These are phyloP conservation scores for Cephus nigrinus DNA, from an alignment of 2,888 invertebrate species.

Conservation along the genomic window DNA sequence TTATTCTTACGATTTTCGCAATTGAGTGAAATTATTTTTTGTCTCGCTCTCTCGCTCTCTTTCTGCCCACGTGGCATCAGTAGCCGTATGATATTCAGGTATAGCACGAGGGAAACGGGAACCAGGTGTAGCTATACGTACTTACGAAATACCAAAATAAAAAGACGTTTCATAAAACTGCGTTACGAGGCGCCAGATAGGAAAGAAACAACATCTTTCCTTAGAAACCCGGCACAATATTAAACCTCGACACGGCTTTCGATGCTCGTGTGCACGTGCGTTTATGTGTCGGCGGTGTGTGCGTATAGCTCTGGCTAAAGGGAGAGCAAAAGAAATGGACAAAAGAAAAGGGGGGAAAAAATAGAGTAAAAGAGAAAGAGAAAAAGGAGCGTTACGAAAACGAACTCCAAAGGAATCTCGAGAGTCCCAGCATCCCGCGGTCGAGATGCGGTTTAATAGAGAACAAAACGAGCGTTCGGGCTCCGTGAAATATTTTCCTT, in stretches of 20 bases:
- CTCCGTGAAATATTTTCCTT: not conserved
- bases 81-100: not conserved
- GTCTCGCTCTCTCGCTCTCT: not conserved
- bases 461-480: not conserved
- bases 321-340: not conserved
- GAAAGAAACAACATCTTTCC: not conserved
- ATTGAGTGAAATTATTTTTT: not conserved
- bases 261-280: not conserved
- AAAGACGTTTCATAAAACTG: not conserved
- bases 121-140: not conserved
- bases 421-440: not conserved
- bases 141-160: not conserved
- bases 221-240: not conserved
- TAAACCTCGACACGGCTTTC: not conserved
- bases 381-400: not conserved
- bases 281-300: not conserved
- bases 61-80: not conserved
- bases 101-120: not conserved
- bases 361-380: conserved; percentile 4
- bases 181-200: conserved; percentile 3
- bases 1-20: not conserved
- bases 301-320: not conserved
- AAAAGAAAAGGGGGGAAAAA: not conserved
- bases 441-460: not conserved
- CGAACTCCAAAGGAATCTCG: not conserved